Evolutionary conservation across 92 coral and sea anemone genomes (phyloP), one percentile per base, ranked within the genome.

Genomic region (Pocillopora meandrina): DNA sequence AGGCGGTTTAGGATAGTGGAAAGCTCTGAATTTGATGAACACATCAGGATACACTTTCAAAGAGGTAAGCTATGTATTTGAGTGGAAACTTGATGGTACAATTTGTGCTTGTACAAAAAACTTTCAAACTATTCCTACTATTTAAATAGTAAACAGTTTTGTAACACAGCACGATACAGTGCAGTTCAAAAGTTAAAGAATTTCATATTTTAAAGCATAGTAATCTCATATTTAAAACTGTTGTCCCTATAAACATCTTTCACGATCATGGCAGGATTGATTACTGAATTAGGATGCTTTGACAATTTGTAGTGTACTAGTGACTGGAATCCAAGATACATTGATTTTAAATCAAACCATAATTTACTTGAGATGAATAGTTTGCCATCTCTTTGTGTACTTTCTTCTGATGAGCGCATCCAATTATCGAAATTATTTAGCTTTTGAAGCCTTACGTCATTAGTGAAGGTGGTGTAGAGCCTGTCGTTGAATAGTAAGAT

Each of bases 231-330:
- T 63, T 67, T 36, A 26, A 26, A 26, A 26, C 31, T 26, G 31
- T 26, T 26, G 1, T 26, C 31, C 31, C 31, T 26, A 26, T 26
- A 26, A 26, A 26, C 31, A 26, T 26, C 31, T 26, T 26, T 26
- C 31, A 26, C 31, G 31, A 26, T 26, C 31, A 92, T 86, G 9
- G 92, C 86, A 5, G 92, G 92, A 61, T 89, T 92, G 12, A 92
- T 86, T 0, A 89, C 77, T 19, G 92, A 61, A 64, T 72, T 49
- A 2, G 90, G 90, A 42, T 3, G 8, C 52, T 42, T 16, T 78
- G 84, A 21, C 64, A 76, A 58, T 78, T 88, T 89, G 18, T 42
- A 19, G n/a, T 68, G 58, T 2, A 88, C 87, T 84, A 88, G 72
- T 1, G 94, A 79, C 56, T 74, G 60, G 58, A 88, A 88, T 2